These are phyloP conservation scores for Pseudochirops cupreus DNA, from an alignment of 2,797 vertebrate genomes.

Conservation along the genomic window DNA sequence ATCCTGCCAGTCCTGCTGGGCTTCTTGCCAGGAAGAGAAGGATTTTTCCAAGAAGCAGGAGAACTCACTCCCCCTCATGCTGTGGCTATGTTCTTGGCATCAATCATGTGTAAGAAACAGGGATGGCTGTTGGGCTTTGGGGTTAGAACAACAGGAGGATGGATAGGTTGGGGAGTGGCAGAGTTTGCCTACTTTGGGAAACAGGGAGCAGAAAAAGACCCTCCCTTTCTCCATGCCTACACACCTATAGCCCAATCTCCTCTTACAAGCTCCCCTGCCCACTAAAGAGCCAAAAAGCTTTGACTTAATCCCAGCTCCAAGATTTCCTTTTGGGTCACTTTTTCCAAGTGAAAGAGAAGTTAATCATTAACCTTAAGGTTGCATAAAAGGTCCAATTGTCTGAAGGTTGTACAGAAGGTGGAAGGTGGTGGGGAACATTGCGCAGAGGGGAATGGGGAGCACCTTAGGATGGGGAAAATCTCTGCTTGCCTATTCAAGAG, in stretches of 20 bases:
- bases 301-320: constrained; percentile 1
- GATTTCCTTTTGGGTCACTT: background rate
- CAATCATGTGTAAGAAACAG: background rate
- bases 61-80: background rate
- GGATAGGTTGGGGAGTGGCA: background rate
- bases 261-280: background rate
- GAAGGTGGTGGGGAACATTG: background rate
- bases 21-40: constrained; percentile 51
- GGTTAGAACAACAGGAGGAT: background rate
- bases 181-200: background rate
- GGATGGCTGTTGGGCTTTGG: background rate
- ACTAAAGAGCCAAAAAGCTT: background rate
- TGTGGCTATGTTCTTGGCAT: constrained; percentile 45
- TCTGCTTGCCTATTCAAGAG: background rate
- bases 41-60: constrained; percentile 51
- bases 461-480: background rate
- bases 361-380: rapidly evolving
- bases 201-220: background rate
- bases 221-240: background rate
- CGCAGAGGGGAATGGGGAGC: background rate
- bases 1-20: constrained; percentile 71
- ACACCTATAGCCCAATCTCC: background rate
- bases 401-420: rapidly evolving
- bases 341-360: background rate
- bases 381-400: background rate